These are phyloP conservation scores for Ctenopoma multispine DNA, from an alignment of 2,797 vertebrate species.

Conservation along the genomic window DNA sequence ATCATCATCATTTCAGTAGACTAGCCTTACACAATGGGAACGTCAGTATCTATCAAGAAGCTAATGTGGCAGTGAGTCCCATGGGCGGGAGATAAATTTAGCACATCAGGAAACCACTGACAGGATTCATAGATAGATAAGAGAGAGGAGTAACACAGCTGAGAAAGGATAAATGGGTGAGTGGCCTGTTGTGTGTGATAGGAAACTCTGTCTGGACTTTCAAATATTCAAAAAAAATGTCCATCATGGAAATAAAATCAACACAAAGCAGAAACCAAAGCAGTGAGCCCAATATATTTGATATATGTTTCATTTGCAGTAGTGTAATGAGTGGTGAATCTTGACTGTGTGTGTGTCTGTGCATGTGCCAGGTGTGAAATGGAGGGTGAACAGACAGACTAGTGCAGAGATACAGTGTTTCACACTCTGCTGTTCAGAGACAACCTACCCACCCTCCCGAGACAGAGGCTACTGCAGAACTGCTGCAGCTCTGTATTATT, in stretches of 20 bases:
- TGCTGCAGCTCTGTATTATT: conserved; percentile 36
- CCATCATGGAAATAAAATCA: not conserved
- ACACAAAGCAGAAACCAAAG: not conserved
- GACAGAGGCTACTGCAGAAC: conserved; percentile 34
- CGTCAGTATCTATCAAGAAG: conserved; percentile 80
- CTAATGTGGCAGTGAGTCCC: conserved; percentile 83
- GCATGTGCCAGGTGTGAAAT: conserved; percentile 54
- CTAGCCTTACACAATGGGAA: conserved; percentile 75
- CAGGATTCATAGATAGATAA: conserved; percentile 50
- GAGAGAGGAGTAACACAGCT: conserved; percentile 43
- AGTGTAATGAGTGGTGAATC: conserved; percentile 15
- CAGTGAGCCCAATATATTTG: not conserved
- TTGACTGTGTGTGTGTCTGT: conserved; percentile 13
- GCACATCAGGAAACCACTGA: conserved; percentile 61
- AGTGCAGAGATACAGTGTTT: conserved; percentile 68
- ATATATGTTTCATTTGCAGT: conserved; percentile 37
- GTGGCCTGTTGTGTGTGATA: conserved; percentile 19
- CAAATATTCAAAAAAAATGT: conserved; percentile 10
- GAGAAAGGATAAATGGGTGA: conserved; percentile 15
- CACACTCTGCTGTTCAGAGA: conserved; percentile 71
- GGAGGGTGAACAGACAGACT: conserved; percentile 62
- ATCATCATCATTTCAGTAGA: conserved; percentile 83
- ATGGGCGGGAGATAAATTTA: conserved; percentile 70
- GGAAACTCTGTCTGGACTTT: conserved; percentile 20
- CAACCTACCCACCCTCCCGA: conserved; percentile 33